A percentile compares a stretch with the other conserved stretches of the same genome.
phyloP scores from a whole-genome alignment of 2,888 invertebrate genomes.

The Lypha dubia region DNA sequence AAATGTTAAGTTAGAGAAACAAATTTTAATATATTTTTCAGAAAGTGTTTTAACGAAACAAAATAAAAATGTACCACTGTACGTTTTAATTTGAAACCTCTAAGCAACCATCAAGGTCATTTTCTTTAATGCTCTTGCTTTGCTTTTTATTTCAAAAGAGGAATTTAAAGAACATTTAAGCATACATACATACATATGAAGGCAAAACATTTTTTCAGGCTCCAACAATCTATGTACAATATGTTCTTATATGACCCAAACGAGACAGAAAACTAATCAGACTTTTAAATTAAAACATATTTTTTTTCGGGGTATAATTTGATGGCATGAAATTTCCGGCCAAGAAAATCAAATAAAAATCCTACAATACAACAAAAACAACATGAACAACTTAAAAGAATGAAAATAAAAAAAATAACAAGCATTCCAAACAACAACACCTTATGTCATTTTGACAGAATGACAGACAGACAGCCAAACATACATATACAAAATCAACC shows the following conservation, averaged over 20 bases:
- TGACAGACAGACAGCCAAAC: conserved; percentile 66
- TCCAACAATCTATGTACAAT: conserved; percentile 64
- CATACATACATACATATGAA: conserved; percentile 12
- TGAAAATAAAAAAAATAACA: conserved; percentile 54
- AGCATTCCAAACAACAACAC: conserved; percentile 69
- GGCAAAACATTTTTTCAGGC: conserved; percentile 58
- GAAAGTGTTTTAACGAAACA: background rate
- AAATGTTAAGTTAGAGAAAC: background rate
- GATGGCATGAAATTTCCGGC: conserved; percentile 72
- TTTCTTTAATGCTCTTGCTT: background rate
- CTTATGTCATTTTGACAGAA: conserved; percentile 72
- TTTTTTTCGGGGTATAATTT: conserved; percentile 67
- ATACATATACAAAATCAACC: conserved; percentile 25
- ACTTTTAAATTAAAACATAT: conserved; percentile 71
- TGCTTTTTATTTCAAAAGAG: conserved; percentile 11
- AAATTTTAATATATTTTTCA: background rate
- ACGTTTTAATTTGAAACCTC: conserved; percentile 11
- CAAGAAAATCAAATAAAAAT: conserved; percentile 70
- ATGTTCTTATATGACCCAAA: conserved; percentile 55
- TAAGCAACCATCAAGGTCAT: conserved; percentile 58
- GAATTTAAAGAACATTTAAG: conserved; percentile 43
- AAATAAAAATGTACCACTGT: too few relatives aligned
- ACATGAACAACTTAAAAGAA: conserved; percentile 43
- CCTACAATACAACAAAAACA: conserved; percentile 50
- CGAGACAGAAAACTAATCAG: conserved; percentile 72